These are phyloP conservation scores for Synodontis membranacea DNA, from an alignment of 2,113 vertebrate genomes.

Conservation along the genomic window DNA sequence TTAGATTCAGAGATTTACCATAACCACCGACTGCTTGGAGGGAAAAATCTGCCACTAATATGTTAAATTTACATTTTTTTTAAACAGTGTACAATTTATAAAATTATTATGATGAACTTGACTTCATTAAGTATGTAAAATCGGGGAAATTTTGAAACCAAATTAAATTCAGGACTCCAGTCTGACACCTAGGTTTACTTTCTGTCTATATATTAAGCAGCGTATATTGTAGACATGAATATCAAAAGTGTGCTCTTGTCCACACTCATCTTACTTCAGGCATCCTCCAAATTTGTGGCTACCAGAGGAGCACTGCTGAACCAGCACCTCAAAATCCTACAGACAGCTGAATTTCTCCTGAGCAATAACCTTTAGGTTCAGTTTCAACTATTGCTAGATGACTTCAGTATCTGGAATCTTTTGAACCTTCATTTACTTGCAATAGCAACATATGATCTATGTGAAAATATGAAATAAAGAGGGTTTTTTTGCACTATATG, in stretches of 20 bases:
- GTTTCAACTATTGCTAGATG: not conserved
- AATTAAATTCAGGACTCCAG: not conserved
- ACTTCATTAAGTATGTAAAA: not conserved
- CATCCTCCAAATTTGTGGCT: slow-evolving; percentile 73
- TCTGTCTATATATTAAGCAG: not conserved
- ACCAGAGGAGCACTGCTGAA: slow-evolving; percentile 66
- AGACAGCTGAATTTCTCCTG: slow-evolving; percentile 50
- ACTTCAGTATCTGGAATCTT: not conserved
- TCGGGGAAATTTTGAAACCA: not conserved
- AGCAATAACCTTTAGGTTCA: not conserved
- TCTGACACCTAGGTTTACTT: no score
- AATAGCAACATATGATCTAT: not conserved
- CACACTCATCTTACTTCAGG: slow-evolving; percentile 50
- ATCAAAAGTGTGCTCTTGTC: not conserved
- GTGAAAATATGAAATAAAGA: slow-evolving; percentile 39
- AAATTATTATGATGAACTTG: not conserved
- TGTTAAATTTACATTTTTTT: not conserved
- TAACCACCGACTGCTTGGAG: not conserved
- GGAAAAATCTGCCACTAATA: not conserved
- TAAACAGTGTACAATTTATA: not conserved
- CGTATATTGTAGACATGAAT: not conserved
- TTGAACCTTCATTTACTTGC: not conserved
- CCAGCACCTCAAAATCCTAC: slow-evolving; percentile 60
- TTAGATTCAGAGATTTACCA: not conserved
- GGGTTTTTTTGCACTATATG: slow-evolving; percentile 19